Evolutionary conservation across 2,888 invertebrate genomes (phyloP), one percentile per base, ranked within the genome.

Genomic region (Dichetophora obliterata): DNA sequence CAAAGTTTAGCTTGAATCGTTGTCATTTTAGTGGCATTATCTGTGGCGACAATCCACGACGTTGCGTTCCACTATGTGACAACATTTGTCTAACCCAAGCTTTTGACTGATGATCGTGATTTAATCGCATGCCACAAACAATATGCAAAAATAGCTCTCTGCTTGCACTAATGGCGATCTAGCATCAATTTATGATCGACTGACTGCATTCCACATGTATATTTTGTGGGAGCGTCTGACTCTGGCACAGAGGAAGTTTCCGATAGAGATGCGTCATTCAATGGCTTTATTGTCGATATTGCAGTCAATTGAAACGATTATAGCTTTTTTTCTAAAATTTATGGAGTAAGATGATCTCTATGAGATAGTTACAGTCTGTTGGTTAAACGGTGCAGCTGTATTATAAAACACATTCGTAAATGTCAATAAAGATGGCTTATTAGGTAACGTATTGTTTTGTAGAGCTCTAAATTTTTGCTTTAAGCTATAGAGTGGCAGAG

Each of bases 21-120:
- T 82, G 82, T 81, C 81, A 80, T 79, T 65, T 73, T 19, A 11
- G 63, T 82, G 82, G 78, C 82, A 80, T 78, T 81, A 82, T 82
- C 82, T 75, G 66, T 78, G 81, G 82, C 81, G 82, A 81, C 82
- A 80, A 82, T 75, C 75, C 52, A 27, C 31, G 48, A 50, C 69
- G 68, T 74, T 73, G 31, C 74, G 37, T 19, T 27, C 43, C 61
- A 27, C 48, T 11, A 61, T 59, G 72, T 59, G 48, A 59, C 48
- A 50, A 63, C 65, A 52, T 63, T 63, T n/a, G 31, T 59, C 54
- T 71, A 43, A 27, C 48, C 24, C 24, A 22, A 11, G 68, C 82
- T 82, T 87, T 87, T 87, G 86, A 87, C 88, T 87, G 88, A 87
- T 87, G 87, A 87, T 86, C 84, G 84, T 82, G 88, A 87, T 87